A percentile compares a stretch with the other conserved stretches of the same genome.
These are phyloP conservation scores for Carcinoscorpius rotundicauda DNA, from an alignment of 1,140 invertebrate genomes.

Conservation along the genomic window DNA sequence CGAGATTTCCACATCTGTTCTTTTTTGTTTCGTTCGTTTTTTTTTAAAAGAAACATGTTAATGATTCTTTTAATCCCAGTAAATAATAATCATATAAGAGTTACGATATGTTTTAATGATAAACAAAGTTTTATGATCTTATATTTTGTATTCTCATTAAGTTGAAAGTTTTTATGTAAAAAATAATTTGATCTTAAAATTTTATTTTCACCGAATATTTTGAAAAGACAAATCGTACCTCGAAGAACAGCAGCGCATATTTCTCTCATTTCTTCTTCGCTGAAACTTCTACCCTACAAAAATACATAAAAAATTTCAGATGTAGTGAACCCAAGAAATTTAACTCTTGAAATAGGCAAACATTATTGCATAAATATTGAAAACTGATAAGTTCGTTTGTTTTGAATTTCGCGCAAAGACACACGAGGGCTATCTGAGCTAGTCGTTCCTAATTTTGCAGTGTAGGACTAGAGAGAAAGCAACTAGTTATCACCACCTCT, in stretches of 20 bases:
- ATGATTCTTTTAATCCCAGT: neutral
- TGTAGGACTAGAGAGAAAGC: no score
- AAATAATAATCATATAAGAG: slow-evolving; percentile 6
- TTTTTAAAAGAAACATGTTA: neutral
- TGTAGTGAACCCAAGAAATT: no score
- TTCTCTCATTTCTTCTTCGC: slow-evolving; percentile 41
- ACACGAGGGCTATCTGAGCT: no score
- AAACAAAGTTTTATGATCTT: neutral
- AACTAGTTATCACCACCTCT: no score
- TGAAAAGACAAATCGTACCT: slow-evolving; percentile 31
- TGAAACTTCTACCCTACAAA: slow-evolving; percentile 37
- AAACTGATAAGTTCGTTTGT: no score
- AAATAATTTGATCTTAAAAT: neutral
- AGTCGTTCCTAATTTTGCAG: no score
- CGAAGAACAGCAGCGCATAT: slow-evolving; percentile 41
- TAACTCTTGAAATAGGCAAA: no score
- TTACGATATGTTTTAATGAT: slow-evolving; percentile 1
- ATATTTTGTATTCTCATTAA: slow-evolving; percentile 2
- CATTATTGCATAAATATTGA: no score
- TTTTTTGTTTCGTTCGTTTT: no score
- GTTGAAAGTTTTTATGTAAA: neutral
- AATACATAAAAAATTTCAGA: no score
- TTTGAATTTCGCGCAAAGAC: no score
- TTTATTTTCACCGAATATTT: neutral
- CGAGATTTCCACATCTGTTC: no score